phyloP scores from a whole-genome alignment of 2,888 invertebrate genomes.

The Escarpia spicata region DNA sequence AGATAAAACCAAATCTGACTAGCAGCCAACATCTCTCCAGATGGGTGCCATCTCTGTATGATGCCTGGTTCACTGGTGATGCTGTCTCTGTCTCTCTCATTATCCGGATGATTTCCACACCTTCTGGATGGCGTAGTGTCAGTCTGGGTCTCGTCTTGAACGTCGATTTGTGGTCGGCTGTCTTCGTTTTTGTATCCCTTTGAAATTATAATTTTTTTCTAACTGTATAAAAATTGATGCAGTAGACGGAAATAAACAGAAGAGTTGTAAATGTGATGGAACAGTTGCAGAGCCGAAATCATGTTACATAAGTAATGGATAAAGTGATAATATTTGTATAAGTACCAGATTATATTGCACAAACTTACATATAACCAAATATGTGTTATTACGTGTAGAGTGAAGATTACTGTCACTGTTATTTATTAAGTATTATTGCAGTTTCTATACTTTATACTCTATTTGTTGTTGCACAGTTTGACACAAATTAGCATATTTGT shows the following conservation, averaged over 20 bases:
- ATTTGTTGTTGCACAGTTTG: too few species aligned
- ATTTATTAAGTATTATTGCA: too few species aligned
- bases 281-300: not conserved
- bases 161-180: not conserved
- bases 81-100: not conserved
- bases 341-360: not conserved
- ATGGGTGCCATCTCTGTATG: not conserved
- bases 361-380: not conserved
- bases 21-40: not conserved
- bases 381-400: too few species aligned
- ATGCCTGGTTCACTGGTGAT: not conserved
- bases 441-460: too few species aligned
- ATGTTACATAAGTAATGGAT: not conserved
- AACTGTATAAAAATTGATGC: not conserved
- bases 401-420: too few species aligned
- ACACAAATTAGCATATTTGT: too few species aligned
- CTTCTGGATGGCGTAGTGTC: not conserved
- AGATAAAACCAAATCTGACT: not conserved
- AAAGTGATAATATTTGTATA: not conserved
- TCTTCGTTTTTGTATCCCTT: not conserved
- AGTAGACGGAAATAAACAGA: not conserved
- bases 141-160: slow-evolving; percentile 1
- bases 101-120: not conserved
- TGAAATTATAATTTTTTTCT: not conserved
- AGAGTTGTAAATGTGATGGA: not conserved